Base-by-base conservation (phyloP, 2,797 vertebrate species). In the Galaxias olidus region DNA sequence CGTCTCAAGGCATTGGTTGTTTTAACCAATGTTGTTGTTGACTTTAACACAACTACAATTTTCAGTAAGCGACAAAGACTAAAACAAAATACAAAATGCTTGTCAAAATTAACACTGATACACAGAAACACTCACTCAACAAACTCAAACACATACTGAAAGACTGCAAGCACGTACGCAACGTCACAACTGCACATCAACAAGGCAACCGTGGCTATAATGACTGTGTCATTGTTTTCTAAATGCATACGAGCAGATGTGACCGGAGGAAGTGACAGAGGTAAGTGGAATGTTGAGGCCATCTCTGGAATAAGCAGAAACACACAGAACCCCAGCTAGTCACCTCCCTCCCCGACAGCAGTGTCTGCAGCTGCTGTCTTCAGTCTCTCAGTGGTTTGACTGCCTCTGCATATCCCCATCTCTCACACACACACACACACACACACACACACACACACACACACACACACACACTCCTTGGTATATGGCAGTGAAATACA, bases 221-320 rank as follows among this genome's bases (percentile, higher is more conserved):
- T 84, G 66, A 68, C 70, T 86, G 60, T 89, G 81, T 87, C 78
- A 75, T 81, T 90, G 79, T 88, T 85, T 90, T 87, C 41, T 8
- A 67, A 68, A 67, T 64, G 66, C 84, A 85, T 88, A 78, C 81
- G 87, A 82, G 93, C 94, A 98, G 96, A 94, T 96, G 91, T 98
- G 95, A 94, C 91, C 93, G 79, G 92, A 96, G 91, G 96, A 98
- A 92, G 92, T 98, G 90, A 94, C 93, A 5, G 94, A 95, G 95
- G 96, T 98, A 93, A 96, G 96, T 93, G 94, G 90, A 92, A 88
- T 80, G 84, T 87, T 91, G 90, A 77, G 74, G 79, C 75, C 74
- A 70, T 78, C 62, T 81, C 82, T 84, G 67, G 80, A 59, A 20
- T 64, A 11, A 63, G 41, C 40, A 44, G 49, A 50, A 15, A 67